Conservation (phyloP, 2,797 vertebrate species). For the Pteropus rufus region DNA sequence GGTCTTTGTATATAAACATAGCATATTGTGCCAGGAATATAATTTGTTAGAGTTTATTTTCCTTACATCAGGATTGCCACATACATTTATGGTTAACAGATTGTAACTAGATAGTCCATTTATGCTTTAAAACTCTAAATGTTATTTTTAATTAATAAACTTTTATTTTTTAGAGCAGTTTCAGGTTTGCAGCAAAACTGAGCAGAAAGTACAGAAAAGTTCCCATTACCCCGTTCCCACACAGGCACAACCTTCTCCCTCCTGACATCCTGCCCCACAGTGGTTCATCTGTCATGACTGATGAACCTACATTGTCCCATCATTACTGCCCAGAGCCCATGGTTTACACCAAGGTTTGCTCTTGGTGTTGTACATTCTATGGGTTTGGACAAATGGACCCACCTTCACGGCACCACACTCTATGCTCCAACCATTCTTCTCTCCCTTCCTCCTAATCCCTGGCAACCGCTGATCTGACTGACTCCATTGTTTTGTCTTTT, state of each 20-base stretch:
- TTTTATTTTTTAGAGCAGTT: not conserved
- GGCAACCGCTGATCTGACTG: not conserved
- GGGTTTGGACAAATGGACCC: not conserved
- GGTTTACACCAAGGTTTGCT: not conserved
- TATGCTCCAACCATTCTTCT: not conserved
- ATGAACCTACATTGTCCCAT: too few species aligned
- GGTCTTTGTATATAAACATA: conserved; percentile 61
- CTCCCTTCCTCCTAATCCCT: not conserved
- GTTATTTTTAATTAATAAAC: conserved; percentile 58
- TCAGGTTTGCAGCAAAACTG: not conserved
- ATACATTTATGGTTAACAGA: conserved; percentile 87
- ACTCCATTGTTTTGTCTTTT: not conserved
- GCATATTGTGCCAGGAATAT: conserved; percentile 72
- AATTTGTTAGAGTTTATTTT: conserved; percentile 75
- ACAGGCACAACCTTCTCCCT: rapidly evolving
- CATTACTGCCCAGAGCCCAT: too few species aligned
- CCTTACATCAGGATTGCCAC: conserved; percentile 80
- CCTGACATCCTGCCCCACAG: not conserved
- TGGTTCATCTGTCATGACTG: rapidly evolving
- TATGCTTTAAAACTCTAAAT: conserved; percentile 88
- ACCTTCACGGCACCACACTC: not conserved
- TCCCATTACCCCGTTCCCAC: rapidly evolving
- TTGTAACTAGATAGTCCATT: conserved; percentile 82
- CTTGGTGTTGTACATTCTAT: not conserved
- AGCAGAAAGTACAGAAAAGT: not conserved